These are phyloP conservation scores for Megaustenia siamemsis DNA, from an alignment of 2,888 invertebrate genomes.

Conservation along the genomic window DNA sequence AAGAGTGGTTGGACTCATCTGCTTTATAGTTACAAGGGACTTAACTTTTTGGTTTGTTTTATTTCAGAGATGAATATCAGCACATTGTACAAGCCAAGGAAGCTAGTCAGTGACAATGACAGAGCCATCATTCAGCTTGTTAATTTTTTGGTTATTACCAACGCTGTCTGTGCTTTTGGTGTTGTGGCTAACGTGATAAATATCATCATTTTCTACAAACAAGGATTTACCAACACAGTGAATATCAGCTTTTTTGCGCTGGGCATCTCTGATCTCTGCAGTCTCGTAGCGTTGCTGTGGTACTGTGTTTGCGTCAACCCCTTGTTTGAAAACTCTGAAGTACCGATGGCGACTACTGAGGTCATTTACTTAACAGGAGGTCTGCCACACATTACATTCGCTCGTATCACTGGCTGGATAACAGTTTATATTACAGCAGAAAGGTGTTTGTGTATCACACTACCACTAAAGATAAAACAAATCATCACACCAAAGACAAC, in stretches of 20 bases:
- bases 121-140: too few species aligned
- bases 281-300: conserved; percentile 7
- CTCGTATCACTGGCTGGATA: not conserved
- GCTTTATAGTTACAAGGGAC: too few species aligned
- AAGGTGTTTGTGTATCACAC: conserved; percentile 1
- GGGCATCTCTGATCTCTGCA: not conserved
- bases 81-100: too few species aligned
- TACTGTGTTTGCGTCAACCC: not conserved
- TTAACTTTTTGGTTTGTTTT: too few species aligned
- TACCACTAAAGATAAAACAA: conserved; percentile 22
- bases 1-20: too few species aligned
- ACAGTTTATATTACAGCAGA: conserved; percentile 3
- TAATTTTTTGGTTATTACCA: not conserved
- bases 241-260: conserved; percentile 3
- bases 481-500: conserved; percentile 3
- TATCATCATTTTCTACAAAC: not conserved
- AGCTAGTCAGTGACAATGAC: too few species aligned
- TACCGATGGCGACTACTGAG: not conserved
- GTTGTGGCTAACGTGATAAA: conserved; percentile 1
- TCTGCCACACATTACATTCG: not conserved
- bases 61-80: too few species aligned
- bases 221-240: not conserved
- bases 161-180: not conserved
- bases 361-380: conserved; percentile 1
- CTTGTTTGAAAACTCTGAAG: not conserved